phyloP scores from a whole-genome alignment of 2,113 vertebrate genomes.

The Brachyhypopomus gauderio region DNA sequence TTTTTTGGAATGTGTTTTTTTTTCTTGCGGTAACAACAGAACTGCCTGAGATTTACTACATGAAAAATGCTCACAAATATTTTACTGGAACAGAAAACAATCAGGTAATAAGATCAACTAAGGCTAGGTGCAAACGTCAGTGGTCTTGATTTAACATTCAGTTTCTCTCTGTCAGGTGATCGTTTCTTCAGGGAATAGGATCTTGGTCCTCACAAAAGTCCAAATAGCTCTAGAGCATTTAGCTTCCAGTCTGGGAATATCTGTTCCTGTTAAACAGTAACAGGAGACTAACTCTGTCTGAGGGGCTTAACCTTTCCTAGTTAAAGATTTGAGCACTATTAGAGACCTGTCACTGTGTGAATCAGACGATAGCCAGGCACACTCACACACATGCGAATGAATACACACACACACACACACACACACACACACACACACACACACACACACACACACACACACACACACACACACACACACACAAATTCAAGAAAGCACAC shows the following conservation, averaged over 20 bases:
- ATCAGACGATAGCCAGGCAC: neutral
- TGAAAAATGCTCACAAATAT: conserved; percentile 71
- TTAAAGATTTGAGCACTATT: conserved; percentile 34
- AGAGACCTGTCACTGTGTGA: conserved; percentile 7
- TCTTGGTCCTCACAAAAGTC: neutral
- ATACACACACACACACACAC: neutral
- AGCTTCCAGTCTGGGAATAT: conserved; percentile 41
- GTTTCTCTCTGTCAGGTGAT: neutral
- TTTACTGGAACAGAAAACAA: conserved; percentile 69
- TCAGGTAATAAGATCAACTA: conserved; percentile 46
- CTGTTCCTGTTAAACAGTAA: conserved; percentile 16
- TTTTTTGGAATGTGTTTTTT: conserved; percentile 72
- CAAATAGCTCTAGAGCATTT: neutral
- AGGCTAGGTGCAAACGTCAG: conserved; percentile 62
- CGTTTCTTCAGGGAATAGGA: neutral
- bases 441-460: neutral
- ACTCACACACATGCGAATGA: too few species aligned
- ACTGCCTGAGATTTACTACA: conserved; percentile 64
- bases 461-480: neutral
- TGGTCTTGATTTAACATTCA: conserved; percentile 47
- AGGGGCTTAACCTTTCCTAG: conserved; percentile 30
- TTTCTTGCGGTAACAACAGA: conserved; percentile 69
- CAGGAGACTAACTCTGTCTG: conserved; percentile 16
- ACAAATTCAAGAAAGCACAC: conserved; percentile 1
- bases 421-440: neutral